Evolutionary conservation across 2,888 invertebrate genomes (phyloP).

Genomic region (Rosalia funebris): DNA sequence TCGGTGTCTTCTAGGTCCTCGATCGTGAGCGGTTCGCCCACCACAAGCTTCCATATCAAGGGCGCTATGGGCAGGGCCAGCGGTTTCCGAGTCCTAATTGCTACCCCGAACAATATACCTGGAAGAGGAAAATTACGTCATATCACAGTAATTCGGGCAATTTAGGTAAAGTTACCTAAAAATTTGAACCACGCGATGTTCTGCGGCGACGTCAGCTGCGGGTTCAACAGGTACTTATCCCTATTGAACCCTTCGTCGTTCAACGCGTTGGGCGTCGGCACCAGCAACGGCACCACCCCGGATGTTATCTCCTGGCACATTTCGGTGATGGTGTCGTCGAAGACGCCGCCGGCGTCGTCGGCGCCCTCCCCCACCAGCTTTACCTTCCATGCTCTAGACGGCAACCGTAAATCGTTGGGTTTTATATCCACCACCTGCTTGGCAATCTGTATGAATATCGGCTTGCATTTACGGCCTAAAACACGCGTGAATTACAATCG

Average conservation of each 20-base stretch:
- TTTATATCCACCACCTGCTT: constrained; percentile 71
- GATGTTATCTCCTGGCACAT: constrained; percentile 73
- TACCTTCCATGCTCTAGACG: constrained; percentile 74
- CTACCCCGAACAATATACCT: constrained; percentile 73
- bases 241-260: constrained; percentile 72
- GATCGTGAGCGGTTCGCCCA: constrained; percentile 69
- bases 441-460: constrained; percentile 72
- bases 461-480: constrained; percentile 66
- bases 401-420: constrained; percentile 69
- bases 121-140: no score
- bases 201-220: constrained; percentile 67
- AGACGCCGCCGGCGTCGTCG: constrained; percentile 76
- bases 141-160: background rate
- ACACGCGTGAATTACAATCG: no score
- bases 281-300: constrained; percentile 68
- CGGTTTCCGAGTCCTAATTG: constrained; percentile 74
- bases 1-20: constrained; percentile 73
- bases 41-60: constrained; percentile 71
- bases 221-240: constrained; percentile 72
- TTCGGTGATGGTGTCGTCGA: constrained; percentile 76
- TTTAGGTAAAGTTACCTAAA: constrained; percentile 64
- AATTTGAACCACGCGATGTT: constrained; percentile 71
- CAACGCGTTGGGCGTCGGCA: constrained; percentile 71
- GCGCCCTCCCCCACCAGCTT: constrained; percentile 75
- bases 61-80: constrained; percentile 72